Evolutionary conservation across 2,888 invertebrate genomes (phyloP).

Genomic region (Eumacrocentrus americanus): DNA sequence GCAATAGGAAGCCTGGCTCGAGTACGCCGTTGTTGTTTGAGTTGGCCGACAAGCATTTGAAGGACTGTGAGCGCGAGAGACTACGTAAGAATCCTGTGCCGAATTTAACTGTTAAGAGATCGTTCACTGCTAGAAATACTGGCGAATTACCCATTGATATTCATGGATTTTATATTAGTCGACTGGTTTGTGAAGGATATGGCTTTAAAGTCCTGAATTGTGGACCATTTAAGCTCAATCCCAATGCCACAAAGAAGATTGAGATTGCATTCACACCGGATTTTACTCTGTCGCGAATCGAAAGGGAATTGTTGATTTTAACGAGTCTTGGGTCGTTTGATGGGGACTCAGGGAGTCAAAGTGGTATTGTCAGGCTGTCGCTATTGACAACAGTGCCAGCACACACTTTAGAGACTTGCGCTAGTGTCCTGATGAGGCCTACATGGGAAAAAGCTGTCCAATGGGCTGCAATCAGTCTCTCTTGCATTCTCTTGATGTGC

Average conservation of each 20-base stretch:
- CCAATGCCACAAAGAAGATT: slow-evolving; percentile 77
- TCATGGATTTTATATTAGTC: slow-evolving; percentile 70
- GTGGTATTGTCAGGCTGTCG: slow-evolving; percentile 48
- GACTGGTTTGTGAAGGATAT: slow-evolving; percentile 75
- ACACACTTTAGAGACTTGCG: slow-evolving; percentile 73
- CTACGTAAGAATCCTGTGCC: slow-evolving; percentile 63
- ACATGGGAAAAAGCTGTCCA: slow-evolving; percentile 78
- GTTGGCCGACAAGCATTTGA: slow-evolving; percentile 71
- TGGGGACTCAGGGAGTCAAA: slow-evolving; percentile 29
- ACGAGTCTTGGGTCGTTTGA: slow-evolving; percentile 65
- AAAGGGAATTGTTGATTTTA: slow-evolving; percentile 68
- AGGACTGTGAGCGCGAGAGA: slow-evolving; percentile 65
- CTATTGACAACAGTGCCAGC: slow-evolving; percentile 65
- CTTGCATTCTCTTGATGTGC: slow-evolving; percentile 69
- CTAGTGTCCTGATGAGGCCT: slow-evolving; percentile 73
- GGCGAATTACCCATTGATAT: slow-evolving; percentile 86
- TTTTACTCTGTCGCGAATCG: slow-evolving; percentile 79
- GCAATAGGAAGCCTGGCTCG: slow-evolving; percentile 83
- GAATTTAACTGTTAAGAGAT: slow-evolving; percentile 76
- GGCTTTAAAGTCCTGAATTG: slow-evolving; percentile 82
- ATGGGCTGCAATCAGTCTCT: slow-evolving; percentile 67
- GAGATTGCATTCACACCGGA: slow-evolving; percentile 90
- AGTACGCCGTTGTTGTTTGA: slow-evolving; percentile 81
- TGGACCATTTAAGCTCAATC: slow-evolving; percentile 71
- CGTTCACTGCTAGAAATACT: slow-evolving; percentile 87